Evolutionary conservation across 2,888 invertebrate genomes (phyloP), one percentile per base, ranked within the genome.

Genomic region (Fragum fragum): DNA sequence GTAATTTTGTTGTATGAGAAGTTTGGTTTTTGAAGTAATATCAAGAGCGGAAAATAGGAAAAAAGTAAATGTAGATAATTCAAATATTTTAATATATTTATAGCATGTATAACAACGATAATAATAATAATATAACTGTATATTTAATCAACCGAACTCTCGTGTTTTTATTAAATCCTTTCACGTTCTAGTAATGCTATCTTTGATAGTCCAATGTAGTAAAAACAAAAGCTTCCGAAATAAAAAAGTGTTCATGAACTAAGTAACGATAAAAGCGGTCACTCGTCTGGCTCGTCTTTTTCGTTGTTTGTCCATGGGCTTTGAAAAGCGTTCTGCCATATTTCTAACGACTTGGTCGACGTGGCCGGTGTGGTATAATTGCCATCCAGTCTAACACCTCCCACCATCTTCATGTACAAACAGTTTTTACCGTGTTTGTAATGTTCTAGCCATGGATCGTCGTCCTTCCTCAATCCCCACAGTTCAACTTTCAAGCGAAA

Each of bases 361-460:
- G 42, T 42, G 7, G 42, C 42, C 7, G 42, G 42, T 16, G 42
- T 16, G 42, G 7, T 42, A 42, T n/a, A n/a, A 18, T 57, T 57
- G 21, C n/a, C 21, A 28, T 21, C 72, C 29, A 72, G 7, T 36
- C 11, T 70, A n/a, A n/a, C n/a, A n/a, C n/a, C n/a, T n/a, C n/a
- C n/a, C n/a, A n/a, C n/a, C n/a, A n/a, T n/a, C n/a, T 70, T 52
- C 52, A 70, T 3, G 21, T 52, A 70, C 3, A 70, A 5, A 28
- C 52, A 70, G 29, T 70, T 23, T 28, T 23, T 53, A 2, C 23
- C 26, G 18, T n/a, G n/a, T n/a, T n/a, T n/a, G n/a, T n/a, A n/a
- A n/a, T n/a, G n/a, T n/a, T n/a, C n/a, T n/a, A n/a, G 6, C 70
- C 47, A 52, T 21, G 70, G 70, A 14, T 47, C 53, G 52, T 70